These are phyloP conservation scores for Antennarius maculatus DNA, from an alignment of 2,797 vertebrate genomes.

Conservation along the genomic window DNA sequence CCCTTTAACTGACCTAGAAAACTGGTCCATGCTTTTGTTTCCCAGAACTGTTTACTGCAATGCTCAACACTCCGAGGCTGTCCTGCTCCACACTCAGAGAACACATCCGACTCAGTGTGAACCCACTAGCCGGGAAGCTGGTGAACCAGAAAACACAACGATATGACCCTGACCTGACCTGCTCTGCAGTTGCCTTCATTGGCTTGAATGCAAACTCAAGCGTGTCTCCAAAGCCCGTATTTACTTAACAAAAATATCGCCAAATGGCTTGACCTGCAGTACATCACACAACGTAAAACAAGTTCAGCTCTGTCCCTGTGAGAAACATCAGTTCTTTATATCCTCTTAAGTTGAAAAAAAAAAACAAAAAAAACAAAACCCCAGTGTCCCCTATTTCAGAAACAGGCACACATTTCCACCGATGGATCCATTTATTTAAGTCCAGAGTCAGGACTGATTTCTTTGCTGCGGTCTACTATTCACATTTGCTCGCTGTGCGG, in stretches of 20 bases:
- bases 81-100: slow-evolving; percentile 33
- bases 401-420: slow-evolving; percentile 28
- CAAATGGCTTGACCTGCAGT: slow-evolving; percentile 20
- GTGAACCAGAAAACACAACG: slow-evolving; percentile 59
- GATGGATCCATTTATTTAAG: slow-evolving; percentile 41
- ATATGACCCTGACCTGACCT: slow-evolving; percentile 43
- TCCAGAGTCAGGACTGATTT: slow-evolving; percentile 37
- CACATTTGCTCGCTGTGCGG: slow-evolving; percentile 47
- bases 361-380: too few species aligned
- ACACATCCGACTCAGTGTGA: slow-evolving; percentile 31
- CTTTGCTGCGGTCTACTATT: slow-evolving; percentile 38
- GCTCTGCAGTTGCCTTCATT: slow-evolving; percentile 38
- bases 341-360: slow-evolving; percentile 14
- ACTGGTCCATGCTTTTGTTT: slow-evolving; percentile 51
- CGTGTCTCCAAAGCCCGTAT: slow-evolving; percentile 19
- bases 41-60: slow-evolving; percentile 49
- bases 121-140: slow-evolving; percentile 50
- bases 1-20: slow-evolving; percentile 70
- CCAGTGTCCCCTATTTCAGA: slow-evolving; percentile 23
- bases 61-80: slow-evolving; percentile 37
- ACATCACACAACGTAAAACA: slow-evolving; percentile 15
- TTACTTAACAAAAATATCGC: too few species aligned
- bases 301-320: not conserved
- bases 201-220: slow-evolving; percentile 1
- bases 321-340: slow-evolving; percentile 9